Conservation (phyloP, 2,797 vertebrate species). For the Buceros bicornis region DNA sequence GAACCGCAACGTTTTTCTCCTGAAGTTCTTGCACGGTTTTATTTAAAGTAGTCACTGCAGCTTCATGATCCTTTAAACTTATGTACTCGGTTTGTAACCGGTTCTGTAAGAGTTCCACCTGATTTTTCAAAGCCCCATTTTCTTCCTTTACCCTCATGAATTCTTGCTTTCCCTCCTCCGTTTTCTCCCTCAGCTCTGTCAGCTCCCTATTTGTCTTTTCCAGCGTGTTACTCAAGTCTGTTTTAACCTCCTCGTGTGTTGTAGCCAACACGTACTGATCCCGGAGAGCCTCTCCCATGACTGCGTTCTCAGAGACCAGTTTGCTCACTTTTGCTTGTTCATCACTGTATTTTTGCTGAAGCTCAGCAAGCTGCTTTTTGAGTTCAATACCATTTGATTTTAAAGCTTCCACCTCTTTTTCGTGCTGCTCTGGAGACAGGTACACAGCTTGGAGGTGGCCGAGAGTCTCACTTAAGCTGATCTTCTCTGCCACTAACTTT, state of each 20-base stretch:
- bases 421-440: slow-evolving; percentile 81
- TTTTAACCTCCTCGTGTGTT: slow-evolving; percentile 84
- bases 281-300: slow-evolving; percentile 81
- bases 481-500: slow-evolving; percentile 84
- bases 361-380: slow-evolving; percentile 81
- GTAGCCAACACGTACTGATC: slow-evolving; percentile 84
- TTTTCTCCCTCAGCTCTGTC: slow-evolving; percentile 78
- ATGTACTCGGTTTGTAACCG: slow-evolving; percentile 81
- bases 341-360: slow-evolving; percentile 80
- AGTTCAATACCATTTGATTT: slow-evolving; percentile 78
- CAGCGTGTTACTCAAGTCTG: slow-evolving; percentile 79
- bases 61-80: slow-evolving; percentile 82
- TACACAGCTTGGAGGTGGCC: slow-evolving; percentile 76
- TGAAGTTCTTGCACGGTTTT: slow-evolving; percentile 77
- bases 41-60: slow-evolving; percentile 67
- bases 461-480: slow-evolving; percentile 80
- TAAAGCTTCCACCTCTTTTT: slow-evolving; percentile 80
- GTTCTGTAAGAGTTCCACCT: slow-evolving; percentile 81
- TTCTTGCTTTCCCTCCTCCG: slow-evolving; percentile 80
- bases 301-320: slow-evolving; percentile 81
- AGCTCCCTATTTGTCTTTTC: slow-evolving; percentile 85
- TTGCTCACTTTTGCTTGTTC: slow-evolving; percentile 78
- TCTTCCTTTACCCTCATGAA: slow-evolving; percentile 84
- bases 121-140: slow-evolving; percentile 82
- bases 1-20: slow-evolving; percentile 53